Evolutionary conservation across 2,113 vertebrate genomes (phyloP), one percentile per base, ranked within the genome.

Genomic region (Strigops habroptila): DNA sequence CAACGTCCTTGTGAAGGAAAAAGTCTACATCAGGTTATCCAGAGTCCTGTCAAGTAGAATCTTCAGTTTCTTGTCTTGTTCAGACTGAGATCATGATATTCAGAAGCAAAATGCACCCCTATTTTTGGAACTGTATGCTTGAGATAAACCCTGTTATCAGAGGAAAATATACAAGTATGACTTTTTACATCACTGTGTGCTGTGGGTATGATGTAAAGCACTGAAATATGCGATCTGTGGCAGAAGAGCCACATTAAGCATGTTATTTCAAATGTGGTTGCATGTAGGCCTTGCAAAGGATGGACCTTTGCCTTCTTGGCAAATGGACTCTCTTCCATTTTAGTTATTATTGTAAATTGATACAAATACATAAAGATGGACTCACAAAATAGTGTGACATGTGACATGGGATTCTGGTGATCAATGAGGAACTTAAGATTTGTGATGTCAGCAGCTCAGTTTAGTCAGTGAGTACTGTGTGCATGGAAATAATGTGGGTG

Each of bases 371-470:
- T 43, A 39, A 62, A 27, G 18, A 13, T 57, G 59, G 17, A 27
- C 37, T 90, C 8, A 5, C 0, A 0, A 17, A 37, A 9, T 41
- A 48, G 25, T 31, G 23, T 3, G 16, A 33, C 6, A 7, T 7
- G 6, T 28, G 57, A 25, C 19, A 9, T 7, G 22, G 24, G 33
- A 14, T 49, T 78, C 64, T 70, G 23, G 4, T 65, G 43, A 18
- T 74, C 14, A 43, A 1, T 15, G n/a, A 37, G 28, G 25, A 80
- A 3, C n/a, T 67, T 3, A 74, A 37, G 22, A 18, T 76, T 33
- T 76, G 30, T 70, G 1, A 30, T 37, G 41, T 39, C 77, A 78
- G 51, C 51, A 55, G 46, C 77, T 86, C 12, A 0, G 1, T 76
- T 62, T 83, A 41, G 25, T 63, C 55, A 70, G 16, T 74, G 86